A percentile compares a stretch with the other conserved stretches of the same genome.
Conservation (phyloP, 2,888 invertebrate species). For the Dendrolimus pini region DNA sequence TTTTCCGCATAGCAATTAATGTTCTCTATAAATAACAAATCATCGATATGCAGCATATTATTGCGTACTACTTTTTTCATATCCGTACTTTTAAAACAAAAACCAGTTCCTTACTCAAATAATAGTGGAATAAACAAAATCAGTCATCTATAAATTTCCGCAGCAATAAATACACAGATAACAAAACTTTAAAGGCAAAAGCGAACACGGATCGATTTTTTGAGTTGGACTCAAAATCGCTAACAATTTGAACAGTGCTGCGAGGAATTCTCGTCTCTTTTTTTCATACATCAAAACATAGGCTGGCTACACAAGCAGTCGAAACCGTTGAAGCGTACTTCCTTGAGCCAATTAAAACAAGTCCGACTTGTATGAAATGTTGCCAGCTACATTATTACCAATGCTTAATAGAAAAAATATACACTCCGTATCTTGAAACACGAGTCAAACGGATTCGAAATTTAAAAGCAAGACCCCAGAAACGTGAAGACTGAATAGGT, state of each 20-base stretch:
- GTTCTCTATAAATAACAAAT: too few species aligned
- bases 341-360: constrained; percentile 60
- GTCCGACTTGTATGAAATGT: constrained; percentile 20
- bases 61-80: too few species aligned
- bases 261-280: background rate
- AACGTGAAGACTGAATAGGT: too few species aligned
- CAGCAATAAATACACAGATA: background rate
- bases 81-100: too few species aligned
- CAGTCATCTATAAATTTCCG: background rate
- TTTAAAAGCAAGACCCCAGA: too few species aligned
- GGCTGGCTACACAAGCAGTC: constrained; percentile 15
- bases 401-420: background rate
- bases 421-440: background rate
- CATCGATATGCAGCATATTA: too few species aligned
- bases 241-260: background rate
- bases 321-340: constrained; percentile 57
- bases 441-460: too few species aligned
- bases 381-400: constrained; percentile 9
- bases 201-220: background rate
- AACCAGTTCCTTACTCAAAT: background rate
- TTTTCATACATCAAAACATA: background rate
- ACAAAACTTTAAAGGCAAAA: background rate
- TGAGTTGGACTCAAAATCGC: background rate
- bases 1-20: too few species aligned
- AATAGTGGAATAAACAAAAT: background rate